These are phyloP conservation scores for Drosophila nigricruria DNA, from an alignment of 2,888 invertebrate genomes.

Conservation along the genomic window DNA sequence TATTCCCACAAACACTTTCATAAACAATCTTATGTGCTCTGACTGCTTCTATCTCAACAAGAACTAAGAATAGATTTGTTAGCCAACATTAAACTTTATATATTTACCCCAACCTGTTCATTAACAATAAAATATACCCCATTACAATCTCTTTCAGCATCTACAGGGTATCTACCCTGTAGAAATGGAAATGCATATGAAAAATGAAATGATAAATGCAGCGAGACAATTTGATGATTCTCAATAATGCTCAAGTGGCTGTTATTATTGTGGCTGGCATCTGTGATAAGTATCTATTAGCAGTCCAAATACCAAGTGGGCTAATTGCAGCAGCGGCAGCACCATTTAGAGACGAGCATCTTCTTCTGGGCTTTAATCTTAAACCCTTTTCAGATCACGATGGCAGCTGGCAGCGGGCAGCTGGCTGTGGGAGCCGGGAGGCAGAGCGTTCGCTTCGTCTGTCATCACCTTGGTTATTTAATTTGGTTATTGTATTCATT, in stretches of 20 bases:
- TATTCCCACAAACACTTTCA: background rate
- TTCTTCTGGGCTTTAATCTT: conserved; percentile 17
- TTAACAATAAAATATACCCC: background rate
- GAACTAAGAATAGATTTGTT: background rate
- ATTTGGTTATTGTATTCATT: conserved; percentile 85
- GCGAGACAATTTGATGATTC: conserved; percentile 40
- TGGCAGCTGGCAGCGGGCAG: conserved; percentile 27
- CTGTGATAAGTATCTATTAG: conserved; percentile 72
- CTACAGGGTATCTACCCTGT: background rate
- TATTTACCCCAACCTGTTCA: background rate
- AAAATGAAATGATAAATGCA: conserved; percentile 49
- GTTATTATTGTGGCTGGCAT: conserved; percentile 45
- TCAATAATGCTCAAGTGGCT: conserved; percentile 37
- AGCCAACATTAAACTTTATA: background rate
- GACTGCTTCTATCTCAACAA: background rate
- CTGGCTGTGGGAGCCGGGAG: conserved; percentile 31
- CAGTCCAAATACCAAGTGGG: conserved; percentile 40
- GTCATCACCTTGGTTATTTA: conserved; percentile 82
- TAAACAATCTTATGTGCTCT: too few relatives aligned
- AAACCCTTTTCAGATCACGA: conserved; percentile 38
- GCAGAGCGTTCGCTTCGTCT: conserved; percentile 18
- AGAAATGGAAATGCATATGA: conserved; percentile 56
- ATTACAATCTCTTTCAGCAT: too few relatives aligned
- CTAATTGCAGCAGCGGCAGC: conserved; percentile 59
- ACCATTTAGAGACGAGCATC: background rate